Base-by-base conservation (phyloP, 2,797 vertebrate species). In the Gallirallus australis region DNA sequence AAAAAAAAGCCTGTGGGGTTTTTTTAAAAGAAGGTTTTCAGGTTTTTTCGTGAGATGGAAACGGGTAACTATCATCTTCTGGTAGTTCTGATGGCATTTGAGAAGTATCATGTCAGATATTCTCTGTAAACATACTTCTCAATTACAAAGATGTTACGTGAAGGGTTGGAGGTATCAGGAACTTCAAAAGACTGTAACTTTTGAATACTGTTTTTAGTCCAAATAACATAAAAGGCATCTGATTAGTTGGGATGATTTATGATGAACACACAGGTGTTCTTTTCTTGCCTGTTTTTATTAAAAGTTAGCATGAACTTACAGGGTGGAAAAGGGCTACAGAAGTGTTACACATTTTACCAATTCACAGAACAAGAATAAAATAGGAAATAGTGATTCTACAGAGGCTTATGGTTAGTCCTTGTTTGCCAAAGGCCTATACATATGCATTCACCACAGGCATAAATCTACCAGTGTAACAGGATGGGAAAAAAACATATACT, bases 401-500 rank as follows among this genome's bases (percentile, higher is more conserved):
- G 82, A 86, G 56, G 42, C 20, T 76, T 84, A 73, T 77, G 66
- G n/a, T 82, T 78, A 91, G 61, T 64, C 28, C 50, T 93, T 48
- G 14, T 40, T 79, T 2, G 7, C 80, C 70, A 86, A 91, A 89
- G 70, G 59, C 48, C 75, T 94, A 80, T 35, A 71, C 69, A 64
- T 81, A 39, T 73, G 69, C 39, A 79, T 93, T 82, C 73, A 86
- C 79, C 77, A 90, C 59, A 73, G 71, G 59, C 70, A 77, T 70
- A 93, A 93, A 94, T 89, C 76, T 64, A 64, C 42, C 60, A 83
- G 31, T 73, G 42, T 15, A 73, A 76, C 48, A 93, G 78, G 53
- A 78, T 94, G 48, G 60, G 68, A 65, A 66, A 88, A 84, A 86
- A 86, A 90, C 68, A 86, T 59, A 90, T 2, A 73, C 57, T 90